These are phyloP conservation scores for Caenorhabditis sp. DNA, from an alignment of 2,888 invertebrate genomes.

Conservation along the genomic window DNA sequence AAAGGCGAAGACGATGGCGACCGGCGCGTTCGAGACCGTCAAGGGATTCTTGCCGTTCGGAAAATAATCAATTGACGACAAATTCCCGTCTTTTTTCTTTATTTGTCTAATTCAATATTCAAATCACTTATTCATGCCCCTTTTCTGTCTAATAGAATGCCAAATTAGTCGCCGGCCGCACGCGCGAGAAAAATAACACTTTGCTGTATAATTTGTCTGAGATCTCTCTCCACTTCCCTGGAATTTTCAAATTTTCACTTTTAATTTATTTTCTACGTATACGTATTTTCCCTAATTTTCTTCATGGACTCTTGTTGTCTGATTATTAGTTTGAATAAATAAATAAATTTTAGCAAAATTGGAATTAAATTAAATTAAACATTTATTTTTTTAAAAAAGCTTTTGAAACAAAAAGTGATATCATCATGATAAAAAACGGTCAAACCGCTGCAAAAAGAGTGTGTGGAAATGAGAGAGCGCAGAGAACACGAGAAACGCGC, in stretches of 20 bases:
- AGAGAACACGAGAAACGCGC: background rate
- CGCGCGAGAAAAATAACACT: too few relatives aligned
- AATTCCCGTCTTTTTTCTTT: background rate
- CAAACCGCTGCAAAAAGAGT: background rate
- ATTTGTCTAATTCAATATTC: background rate
- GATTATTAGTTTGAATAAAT: background rate
- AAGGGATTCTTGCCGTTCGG: slow-evolving; percentile 83
- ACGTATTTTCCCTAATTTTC: too few relatives aligned
- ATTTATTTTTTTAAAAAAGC: too few relatives aligned
- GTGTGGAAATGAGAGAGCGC: background rate
- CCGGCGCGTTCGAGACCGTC: slow-evolving; percentile 80
- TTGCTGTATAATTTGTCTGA: slow-evolving; percentile 22
- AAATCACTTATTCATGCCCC: background rate
- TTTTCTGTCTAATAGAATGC: slow-evolving; percentile 4
- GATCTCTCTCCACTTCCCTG: slow-evolving; percentile 11
- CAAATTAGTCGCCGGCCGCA: slow-evolving; percentile 8
- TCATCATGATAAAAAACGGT: too few relatives aligned
- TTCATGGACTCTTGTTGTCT: background rate
- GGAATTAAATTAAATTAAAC: background rate
- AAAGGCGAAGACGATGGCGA: slow-evolving; percentile 83
- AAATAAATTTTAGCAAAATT: background rate
- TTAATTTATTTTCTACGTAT: background rate
- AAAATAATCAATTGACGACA: slow-evolving; percentile 70
- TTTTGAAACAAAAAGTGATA: too few relatives aligned
- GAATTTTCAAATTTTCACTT: too few relatives aligned